A percentile compares a stretch with the other conserved stretches of the same genome.
These are phyloP conservation scores for Aythya baeri DNA, from an alignment of 2,113 vertebrate genomes.

Conservation along the genomic window DNA sequence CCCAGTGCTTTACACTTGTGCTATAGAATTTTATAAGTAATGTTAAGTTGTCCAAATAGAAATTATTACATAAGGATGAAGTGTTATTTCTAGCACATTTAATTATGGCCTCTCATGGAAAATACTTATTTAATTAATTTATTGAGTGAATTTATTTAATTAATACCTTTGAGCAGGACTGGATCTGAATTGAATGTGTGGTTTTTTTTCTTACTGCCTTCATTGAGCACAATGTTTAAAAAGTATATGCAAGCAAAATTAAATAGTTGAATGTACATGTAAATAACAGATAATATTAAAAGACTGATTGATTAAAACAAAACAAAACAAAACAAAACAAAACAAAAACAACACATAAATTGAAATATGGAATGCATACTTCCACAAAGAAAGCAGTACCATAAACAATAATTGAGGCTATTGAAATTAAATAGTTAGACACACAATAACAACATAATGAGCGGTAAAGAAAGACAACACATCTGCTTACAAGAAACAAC, in stretches of 20 bases:
- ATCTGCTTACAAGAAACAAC: neutral
- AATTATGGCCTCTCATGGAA: neutral
- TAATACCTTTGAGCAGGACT: neutral
- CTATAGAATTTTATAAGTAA: neutral
- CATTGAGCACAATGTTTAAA: neutral
- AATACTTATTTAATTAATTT: neutral
- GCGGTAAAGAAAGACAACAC: neutral
- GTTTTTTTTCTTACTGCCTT: neutral
- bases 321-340: no score
- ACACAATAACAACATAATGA: neutral
- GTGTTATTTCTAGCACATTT: neutral
- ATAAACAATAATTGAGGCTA: neutral
- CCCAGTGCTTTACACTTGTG: neutral
- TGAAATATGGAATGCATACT: neutral
- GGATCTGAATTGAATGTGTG: neutral
- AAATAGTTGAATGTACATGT: neutral
- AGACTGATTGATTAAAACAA: neutral
- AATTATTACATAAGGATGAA: neutral
- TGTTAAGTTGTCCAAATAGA: neutral
- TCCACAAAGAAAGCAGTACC: neutral
- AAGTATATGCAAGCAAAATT: neutral
- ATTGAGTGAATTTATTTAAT: neutral
- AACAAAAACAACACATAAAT: neutral
- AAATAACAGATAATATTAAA: neutral
- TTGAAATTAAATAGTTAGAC: neutral